phyloP scores from a whole-genome alignment of 2,888 invertebrate genomes.

The Hanleya hanleyi region DNA sequence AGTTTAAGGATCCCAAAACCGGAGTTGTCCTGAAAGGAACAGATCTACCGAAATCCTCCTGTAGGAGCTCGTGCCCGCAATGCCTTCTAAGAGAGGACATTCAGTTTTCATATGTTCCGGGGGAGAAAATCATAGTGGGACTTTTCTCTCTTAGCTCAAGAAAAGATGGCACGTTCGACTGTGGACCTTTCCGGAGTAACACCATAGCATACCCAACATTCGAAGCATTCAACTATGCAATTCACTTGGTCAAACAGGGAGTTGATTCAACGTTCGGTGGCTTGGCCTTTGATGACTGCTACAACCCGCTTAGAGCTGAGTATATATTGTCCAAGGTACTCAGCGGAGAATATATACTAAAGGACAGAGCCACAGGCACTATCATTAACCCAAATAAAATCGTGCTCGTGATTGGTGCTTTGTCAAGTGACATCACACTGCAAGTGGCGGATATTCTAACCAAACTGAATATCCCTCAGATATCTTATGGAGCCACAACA shows the following conservation, averaged over 20 bases:
- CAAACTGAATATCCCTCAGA: constrained; percentile 52
- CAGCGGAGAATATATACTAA: constrained; percentile 36
- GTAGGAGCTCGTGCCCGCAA: constrained; percentile 42
- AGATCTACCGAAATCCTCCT: constrained; percentile 41
- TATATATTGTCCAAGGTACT: constrained; percentile 38
- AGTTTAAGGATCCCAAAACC: constrained; percentile 13
- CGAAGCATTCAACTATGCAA: constrained; percentile 55
- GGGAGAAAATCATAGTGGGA: constrained; percentile 55
- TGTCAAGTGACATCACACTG: constrained; percentile 68
- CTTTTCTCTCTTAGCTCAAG: constrained; percentile 56
- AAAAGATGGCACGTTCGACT: constrained; percentile 20
- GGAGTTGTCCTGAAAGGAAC: constrained; percentile 7
- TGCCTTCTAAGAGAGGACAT: constrained; percentile 43
- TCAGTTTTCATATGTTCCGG: constrained; percentile 46
- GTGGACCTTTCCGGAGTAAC: constrained; percentile 47
- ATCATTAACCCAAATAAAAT: constrained; percentile 43
- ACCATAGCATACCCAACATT: constrained; percentile 52
- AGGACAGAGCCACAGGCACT: constrained; percentile 28
- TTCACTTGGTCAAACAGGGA: background rate
- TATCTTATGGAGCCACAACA: constrained; percentile 61
- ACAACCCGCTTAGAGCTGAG: constrained; percentile 46
- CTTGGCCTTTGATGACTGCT: constrained; percentile 63
- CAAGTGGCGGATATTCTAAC: constrained; percentile 50
- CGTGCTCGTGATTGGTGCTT: constrained; percentile 76
- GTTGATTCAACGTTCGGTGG: constrained; percentile 57